A percentile compares a stretch with the other conserved stretches of the same genome.
These are phyloP conservation scores for Apodemia duryi DNA, from an alignment of 2,888 invertebrate genomes.

Conservation along the genomic window DNA sequence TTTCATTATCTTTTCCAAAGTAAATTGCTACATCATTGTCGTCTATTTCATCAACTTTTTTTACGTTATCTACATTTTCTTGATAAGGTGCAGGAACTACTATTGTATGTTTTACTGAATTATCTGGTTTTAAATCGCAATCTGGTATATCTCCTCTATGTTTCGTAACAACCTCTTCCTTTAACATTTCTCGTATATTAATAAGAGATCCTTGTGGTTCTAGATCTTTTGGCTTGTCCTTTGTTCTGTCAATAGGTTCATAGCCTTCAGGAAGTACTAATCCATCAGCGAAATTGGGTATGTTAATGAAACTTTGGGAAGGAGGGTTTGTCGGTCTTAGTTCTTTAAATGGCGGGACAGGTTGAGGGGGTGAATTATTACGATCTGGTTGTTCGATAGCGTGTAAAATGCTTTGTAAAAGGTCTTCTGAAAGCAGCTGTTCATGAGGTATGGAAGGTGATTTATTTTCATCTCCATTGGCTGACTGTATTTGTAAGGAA, in stretches of 20 bases:
- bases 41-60: slow-evolving; percentile 71
- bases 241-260: slow-evolving; percentile 60
- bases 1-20: slow-evolving; percentile 49
- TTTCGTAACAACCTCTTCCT: slow-evolving; percentile 39
- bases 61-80: slow-evolving; percentile 46
- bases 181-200: slow-evolving; percentile 39
- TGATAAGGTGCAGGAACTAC: slow-evolving; percentile 56
- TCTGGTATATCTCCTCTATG: slow-evolving; percentile 38
- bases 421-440: slow-evolving; percentile 87
- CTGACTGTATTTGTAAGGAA: slow-evolving; percentile 87
- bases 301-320: slow-evolving; percentile 17
- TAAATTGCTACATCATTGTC: slow-evolving; percentile 81
- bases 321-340: slow-evolving; percentile 23
- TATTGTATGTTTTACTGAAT: slow-evolving; percentile 63
- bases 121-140: slow-evolving; percentile 64
- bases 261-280: slow-evolving; percentile 63
- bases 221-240: slow-evolving; percentile 42
- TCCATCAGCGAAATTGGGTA: slow-evolving; percentile 39
- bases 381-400: slow-evolving; percentile 86
- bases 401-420: slow-evolving; percentile 88
- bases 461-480: slow-evolving; percentile 63
- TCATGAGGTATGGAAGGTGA: slow-evolving; percentile 82
- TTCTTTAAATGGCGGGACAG: slow-evolving; percentile 9
- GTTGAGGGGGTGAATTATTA: slow-evolving; percentile 7
- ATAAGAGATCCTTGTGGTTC: slow-evolving; percentile 47